phyloP scores from a whole-genome alignment of 2,888 invertebrate species.

The Brachyopa scutellaris region DNA sequence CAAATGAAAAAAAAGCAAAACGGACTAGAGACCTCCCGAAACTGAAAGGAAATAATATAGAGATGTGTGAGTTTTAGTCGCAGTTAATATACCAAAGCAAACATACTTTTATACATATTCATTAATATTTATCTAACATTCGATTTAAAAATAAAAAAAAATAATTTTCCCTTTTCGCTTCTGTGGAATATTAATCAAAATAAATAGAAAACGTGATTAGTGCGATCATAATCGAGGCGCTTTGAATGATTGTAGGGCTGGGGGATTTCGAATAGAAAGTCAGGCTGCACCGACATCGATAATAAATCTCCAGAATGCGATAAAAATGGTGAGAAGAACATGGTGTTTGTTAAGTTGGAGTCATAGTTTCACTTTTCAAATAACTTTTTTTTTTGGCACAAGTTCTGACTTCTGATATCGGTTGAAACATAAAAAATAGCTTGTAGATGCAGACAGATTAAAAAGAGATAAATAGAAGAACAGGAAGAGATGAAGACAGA shows the following conservation, averaged over 20 bases:
- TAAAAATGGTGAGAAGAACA: slow-evolving; percentile 14
- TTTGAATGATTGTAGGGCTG: background rate
- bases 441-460: too few species aligned
- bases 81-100: too few species aligned
- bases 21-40: slow-evolving; percentile 26
- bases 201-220: slow-evolving; percentile 37
- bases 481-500: too few species aligned
- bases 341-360: background rate
- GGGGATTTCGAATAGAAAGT: slow-evolving; percentile 1
- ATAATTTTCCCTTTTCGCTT: slow-evolving; percentile 12
- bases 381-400: slow-evolving; percentile 31
- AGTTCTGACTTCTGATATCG: slow-evolving; percentile 27
- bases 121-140: slow-evolving; percentile 43
- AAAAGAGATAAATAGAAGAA: too few species aligned
- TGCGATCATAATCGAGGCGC: slow-evolving; percentile 16
- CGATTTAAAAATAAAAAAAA: too few species aligned
- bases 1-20: background rate
- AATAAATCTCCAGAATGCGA: slow-evolving; percentile 38
- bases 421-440: slow-evolving; percentile 1
- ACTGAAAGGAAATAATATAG: slow-evolving; percentile 11
- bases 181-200: slow-evolving; percentile 43
- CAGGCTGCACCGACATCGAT: background rate
- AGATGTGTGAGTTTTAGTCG: slow-evolving; percentile 42
- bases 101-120: background rate
- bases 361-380: slow-evolving; percentile 13